Evolutionary conservation across 2,797 vertebrate species (phyloP), one percentile per base, ranked within the genome.

Genomic region (Microcaecilia unicolor): DNA sequence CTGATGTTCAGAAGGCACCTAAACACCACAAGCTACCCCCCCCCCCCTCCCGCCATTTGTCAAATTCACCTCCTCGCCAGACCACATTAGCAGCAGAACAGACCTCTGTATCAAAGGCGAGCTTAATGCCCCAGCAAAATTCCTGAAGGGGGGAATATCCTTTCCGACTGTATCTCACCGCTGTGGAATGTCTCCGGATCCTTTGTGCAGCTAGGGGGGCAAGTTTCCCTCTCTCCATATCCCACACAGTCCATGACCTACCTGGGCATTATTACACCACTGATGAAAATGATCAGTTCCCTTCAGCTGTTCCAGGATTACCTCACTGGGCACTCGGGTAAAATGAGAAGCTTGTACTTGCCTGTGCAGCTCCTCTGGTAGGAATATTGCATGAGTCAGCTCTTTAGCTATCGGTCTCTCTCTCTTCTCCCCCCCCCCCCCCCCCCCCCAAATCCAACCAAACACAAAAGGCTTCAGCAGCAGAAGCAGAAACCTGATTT

Each of bases 321-420:
- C 70, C 55, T 70, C 70, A 65, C 32, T 25, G 52, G 51, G 45
- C 44, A 44, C 57, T 53, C 61, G 60, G 69, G 78, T 80, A 71
- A 70, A 74, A 67, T 39, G 36, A 78, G 71, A 65, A 59, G 61
- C 51, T 43, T 56, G 34, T 53, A 39, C 72, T 61, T 71, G 71
- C 62, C 70, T 9, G 50, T 62, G 55, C 68, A 74, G 69, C 51
- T 61, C 67, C 67, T 64, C 54, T 4, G 29, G 37, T 51, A 51
- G 68, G 66, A 83, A 83, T 73, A 79, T 62, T 72, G 65, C 71
- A 70, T 73, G 78, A 86, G 78, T 84, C 83, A 85, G 80, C 81
- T 76, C n/a, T 84, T 80, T 80, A 77, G 74, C 76, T 78, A 62
- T 62, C 72, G 64, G n/a, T n/a, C n/a, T n/a, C n/a, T n/a, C n/a